phyloP scores from a whole-genome alignment of 2,888 invertebrate genomes.

The Drosophila lacicola region DNA sequence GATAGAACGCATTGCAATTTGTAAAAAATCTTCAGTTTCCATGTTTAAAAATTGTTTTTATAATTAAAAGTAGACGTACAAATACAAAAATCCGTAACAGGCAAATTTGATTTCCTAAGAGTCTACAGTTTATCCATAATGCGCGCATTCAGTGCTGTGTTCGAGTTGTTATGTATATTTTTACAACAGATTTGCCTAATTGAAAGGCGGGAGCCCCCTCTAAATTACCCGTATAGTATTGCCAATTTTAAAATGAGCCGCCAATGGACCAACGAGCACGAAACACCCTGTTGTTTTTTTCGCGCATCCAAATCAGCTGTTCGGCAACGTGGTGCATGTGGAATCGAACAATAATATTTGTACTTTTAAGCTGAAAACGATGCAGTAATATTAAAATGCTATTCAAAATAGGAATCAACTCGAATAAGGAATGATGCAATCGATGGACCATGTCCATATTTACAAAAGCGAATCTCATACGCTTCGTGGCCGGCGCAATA shows the following conservation, averaged over 20 bases:
- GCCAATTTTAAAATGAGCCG: slow-evolving; percentile 29
- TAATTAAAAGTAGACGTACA: slow-evolving; percentile 47
- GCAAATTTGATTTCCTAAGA: slow-evolving; percentile 6
- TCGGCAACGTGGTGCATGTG: slow-evolving; percentile 21
- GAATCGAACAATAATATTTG: slow-evolving; percentile 55
- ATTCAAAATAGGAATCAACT: slow-evolving; percentile 33
- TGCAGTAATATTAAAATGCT: slow-evolving; percentile 53
- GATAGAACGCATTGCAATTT: slow-evolving; percentile 47
- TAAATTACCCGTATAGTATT: background rate
- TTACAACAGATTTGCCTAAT: background rate
- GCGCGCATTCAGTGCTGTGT: background rate
- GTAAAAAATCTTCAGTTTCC: slow-evolving; percentile 72
- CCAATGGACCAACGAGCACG: slow-evolving; percentile 4
- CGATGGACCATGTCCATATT: slow-evolving; percentile 69
- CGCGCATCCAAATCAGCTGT: slow-evolving; percentile 53
- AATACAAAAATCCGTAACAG: slow-evolving; percentile 10
- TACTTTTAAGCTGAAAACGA: slow-evolving; percentile 26
- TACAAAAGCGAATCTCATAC: slow-evolving; percentile 75
- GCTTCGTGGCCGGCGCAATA: slow-evolving; percentile 73
- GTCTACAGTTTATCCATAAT: background rate
- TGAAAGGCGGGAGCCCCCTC: no score
- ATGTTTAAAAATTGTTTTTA: slow-evolving; percentile 69
- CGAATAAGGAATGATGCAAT: slow-evolving; percentile 67
- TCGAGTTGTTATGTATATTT: background rate
- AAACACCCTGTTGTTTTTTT: slow-evolving; percentile 46